Conservation (phyloP, 2,888 invertebrate genomes). For the Limnephilus marmoratus region DNA sequence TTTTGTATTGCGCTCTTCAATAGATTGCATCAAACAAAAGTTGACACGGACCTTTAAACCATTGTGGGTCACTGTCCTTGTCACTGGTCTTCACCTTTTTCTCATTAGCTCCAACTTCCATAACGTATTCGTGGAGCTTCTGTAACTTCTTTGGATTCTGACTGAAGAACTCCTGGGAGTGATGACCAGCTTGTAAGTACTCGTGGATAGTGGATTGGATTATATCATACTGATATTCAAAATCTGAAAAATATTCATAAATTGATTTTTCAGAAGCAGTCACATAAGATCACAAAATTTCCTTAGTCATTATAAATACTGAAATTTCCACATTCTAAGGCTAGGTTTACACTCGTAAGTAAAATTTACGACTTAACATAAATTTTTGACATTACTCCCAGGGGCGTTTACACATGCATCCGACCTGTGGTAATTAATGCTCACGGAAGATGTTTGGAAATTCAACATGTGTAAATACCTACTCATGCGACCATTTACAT, state of each 20-base stretch:
- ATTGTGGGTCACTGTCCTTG: constrained; percentile 84
- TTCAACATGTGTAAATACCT: no score
- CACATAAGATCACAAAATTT: no score
- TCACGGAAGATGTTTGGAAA: no score
- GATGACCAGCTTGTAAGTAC: constrained; percentile 83
- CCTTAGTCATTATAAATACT: neutral
- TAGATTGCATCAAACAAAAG: neutral
- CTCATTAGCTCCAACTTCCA: constrained; percentile 72
- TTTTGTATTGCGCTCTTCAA: no score
- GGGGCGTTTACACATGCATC: no score
- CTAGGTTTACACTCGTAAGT: no score
- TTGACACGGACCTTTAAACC: constrained; percentile 85
- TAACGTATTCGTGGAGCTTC: constrained; percentile 73
- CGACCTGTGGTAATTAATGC: no score
- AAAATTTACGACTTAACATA: no score
- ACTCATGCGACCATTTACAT: no score
- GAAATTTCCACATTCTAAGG: neutral
- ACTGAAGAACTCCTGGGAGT: constrained; percentile 85
- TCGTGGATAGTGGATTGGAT: constrained; percentile 83
- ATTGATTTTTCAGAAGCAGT: neutral
- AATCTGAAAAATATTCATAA: constrained; percentile 75
- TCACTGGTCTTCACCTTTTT: constrained; percentile 80
- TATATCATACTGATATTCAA: constrained; percentile 84
- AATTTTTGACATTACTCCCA: no score
- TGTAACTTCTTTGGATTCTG: constrained; percentile 78